Conservation (phyloP, 53 echinoderm and acorn worm genomes). For the Antedon mediterranea region DNA sequence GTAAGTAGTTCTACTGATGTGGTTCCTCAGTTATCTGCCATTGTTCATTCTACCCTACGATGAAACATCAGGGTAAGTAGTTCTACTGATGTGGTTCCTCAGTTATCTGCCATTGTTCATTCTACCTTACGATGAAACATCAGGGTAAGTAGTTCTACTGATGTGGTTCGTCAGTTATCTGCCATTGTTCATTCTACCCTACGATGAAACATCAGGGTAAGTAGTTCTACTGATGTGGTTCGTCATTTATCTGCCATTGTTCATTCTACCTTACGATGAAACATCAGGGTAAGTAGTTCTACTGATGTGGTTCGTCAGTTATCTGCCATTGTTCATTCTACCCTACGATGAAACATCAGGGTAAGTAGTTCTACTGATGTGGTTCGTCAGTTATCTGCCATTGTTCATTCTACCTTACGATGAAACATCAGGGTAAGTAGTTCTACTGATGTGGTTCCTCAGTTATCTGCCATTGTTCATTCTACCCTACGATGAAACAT, state of each 20-base stretch:
- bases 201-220: slow-evolving; percentile 25
- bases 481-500: slow-evolving; percentile 29
- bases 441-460: slow-evolving; percentile 70
- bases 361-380: slow-evolving; percentile 55
- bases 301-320: slow-evolving; percentile 78
- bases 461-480: slow-evolving; percentile 71
- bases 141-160: slow-evolving; percentile 44
- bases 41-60: slow-evolving; percentile 43
- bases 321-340: slow-evolving; percentile 58
- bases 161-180: slow-evolving; percentile 85
- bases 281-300: slow-evolving; percentile 37
- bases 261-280: slow-evolving; percentile 39
- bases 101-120: slow-evolving; percentile 71
- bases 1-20: slow-evolving; percentile 55
- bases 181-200: slow-evolving; percentile 47
- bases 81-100: slow-evolving; percentile 70
- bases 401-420: slow-evolving; percentile 43
- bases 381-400: slow-evolving; percentile 86
- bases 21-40: slow-evolving; percentile 86
- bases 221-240: slow-evolving; percentile 77
- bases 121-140: slow-evolving; percentile 29
- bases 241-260: slow-evolving; percentile 63
- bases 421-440: slow-evolving; percentile 17
- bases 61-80: slow-evolving; percentile 17
- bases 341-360: slow-evolving; percentile 27